A percentile compares a stretch with the other conserved stretches of the same genome.
Evolutionary conservation across 53 echinoderm and acorn worm genomes (phyloP).

Genomic region (Apostichopus leukothele): DNA sequence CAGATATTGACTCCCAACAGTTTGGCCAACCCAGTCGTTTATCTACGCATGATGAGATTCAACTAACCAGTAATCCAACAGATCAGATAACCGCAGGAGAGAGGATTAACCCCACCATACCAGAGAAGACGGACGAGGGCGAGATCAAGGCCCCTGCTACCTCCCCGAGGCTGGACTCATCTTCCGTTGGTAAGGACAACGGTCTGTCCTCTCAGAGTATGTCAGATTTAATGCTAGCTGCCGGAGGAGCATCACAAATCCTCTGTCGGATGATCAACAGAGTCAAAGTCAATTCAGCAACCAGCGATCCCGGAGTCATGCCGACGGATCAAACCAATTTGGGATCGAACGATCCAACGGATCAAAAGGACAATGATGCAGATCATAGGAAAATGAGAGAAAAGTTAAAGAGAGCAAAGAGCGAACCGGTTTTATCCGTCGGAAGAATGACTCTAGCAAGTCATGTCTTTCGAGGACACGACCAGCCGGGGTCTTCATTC

Average conservation of each 20-base stretch:
- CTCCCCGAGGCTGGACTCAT: not conserved
- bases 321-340: not conserved
- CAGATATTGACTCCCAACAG: slow-evolving; percentile 22
- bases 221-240: slow-evolving; percentile 72
- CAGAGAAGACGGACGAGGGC: slow-evolving; percentile 1
- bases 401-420: slow-evolving; percentile 39
- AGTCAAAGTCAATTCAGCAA: slow-evolving; percentile 55
- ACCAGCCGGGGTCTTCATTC: not conserved
- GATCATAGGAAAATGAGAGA: slow-evolving; percentile 21
- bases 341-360: not conserved
- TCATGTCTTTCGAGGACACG: not conserved
- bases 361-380: slow-evolving; percentile 31
- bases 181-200: not conserved
- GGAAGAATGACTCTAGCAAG: slow-evolving; percentile 19
- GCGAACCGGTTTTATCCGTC: slow-evolving; percentile 16
- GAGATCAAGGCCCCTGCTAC: not conserved
- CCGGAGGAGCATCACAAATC: slow-evolving; percentile 74
- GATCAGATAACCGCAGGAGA: not conserved
- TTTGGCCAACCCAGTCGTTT: not conserved
- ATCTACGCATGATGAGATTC: slow-evolving; percentile 3
- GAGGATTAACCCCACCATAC: slow-evolving; percentile 6
- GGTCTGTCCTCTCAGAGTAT: slow-evolving; percentile 51
- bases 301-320: slow-evolving; percentile 10
- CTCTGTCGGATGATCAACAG: slow-evolving; percentile 79
- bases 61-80: not conserved